These are phyloP conservation scores for Tetrao urogallus DNA, from an alignment of 2,113 vertebrate species.

Conservation along the genomic window DNA sequence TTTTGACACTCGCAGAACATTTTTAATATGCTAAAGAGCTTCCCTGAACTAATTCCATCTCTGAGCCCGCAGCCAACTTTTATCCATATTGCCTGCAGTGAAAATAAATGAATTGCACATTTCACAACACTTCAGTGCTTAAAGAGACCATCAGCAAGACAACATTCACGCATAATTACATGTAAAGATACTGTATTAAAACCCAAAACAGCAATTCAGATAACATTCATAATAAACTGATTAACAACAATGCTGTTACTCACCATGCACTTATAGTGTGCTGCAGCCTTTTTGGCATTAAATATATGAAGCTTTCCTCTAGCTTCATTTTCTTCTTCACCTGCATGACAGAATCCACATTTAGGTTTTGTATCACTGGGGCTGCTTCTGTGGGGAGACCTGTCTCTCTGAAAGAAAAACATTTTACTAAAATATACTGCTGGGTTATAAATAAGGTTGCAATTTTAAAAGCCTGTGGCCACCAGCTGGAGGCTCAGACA, in stretches of 20 bases:
- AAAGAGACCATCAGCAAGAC: conserved; percentile 39
- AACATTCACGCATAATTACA: conserved; percentile 39
- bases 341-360: conserved; percentile 98
- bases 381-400: conserved; percentile 94
- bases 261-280: conserved; percentile 99
- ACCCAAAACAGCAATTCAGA: conserved; percentile 4
- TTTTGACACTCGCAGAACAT: background rate
- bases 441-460: conserved; percentile 56
- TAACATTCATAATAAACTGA: background rate
- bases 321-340: conserved; percentile 96
- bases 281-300: conserved; percentile 97
- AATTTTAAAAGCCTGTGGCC: conserved; percentile 62
- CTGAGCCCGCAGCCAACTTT: conserved; percentile 41
- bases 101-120: conserved; percentile 57
- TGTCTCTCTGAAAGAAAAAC: conserved; percentile 88
- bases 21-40: conserved; percentile 27
- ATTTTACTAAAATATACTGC: conserved; percentile 70
- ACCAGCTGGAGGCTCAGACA: conserved; percentile 68
- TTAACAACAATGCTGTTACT: conserved; percentile 38
- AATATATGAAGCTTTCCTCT: conserved; percentile 95
- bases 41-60: conserved; percentile 54
- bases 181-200: background rate
- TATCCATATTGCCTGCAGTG: conserved; percentile 29
- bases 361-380: conserved; percentile 93
- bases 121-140: conserved; percentile 10